These are phyloP conservation scores for Petrocephalus zakoni DNA, from an alignment of 2,113 vertebrate genomes.

Conservation along the genomic window DNA sequence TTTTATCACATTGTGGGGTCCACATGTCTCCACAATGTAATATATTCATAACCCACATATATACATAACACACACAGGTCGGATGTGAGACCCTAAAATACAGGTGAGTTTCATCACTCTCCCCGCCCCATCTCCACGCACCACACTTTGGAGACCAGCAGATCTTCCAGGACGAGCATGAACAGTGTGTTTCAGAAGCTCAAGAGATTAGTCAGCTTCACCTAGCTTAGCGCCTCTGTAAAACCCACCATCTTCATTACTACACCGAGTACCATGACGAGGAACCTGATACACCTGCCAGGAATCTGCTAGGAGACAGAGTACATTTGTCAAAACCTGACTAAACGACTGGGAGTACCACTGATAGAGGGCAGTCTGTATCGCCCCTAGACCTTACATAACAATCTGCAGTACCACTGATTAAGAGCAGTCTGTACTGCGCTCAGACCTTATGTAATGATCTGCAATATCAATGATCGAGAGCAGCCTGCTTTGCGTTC, in stretches of 20 bases:
- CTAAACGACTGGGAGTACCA: background rate
- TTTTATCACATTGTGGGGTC: background rate
- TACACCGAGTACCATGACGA: background rate
- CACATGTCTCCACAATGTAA: no score
- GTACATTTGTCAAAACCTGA: background rate
- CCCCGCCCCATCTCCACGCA: no score
- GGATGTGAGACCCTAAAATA: no score
- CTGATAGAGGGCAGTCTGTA: background rate
- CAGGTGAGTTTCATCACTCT: no score
- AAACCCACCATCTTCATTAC: background rate
- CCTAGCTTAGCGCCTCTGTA: background rate
- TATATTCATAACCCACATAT: no score
- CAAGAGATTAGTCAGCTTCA: background rate
- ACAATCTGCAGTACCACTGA: slow-evolving; percentile 1
- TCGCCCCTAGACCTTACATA: background rate
- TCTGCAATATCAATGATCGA: background rate
- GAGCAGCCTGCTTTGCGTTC: background rate
- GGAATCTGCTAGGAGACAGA: background rate
- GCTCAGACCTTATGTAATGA: slow-evolving; percentile 7
- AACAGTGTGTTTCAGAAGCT: background rate
- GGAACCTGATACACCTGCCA: background rate
- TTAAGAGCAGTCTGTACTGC: background rate
- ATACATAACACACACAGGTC: no score
- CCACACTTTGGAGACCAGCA: background rate
- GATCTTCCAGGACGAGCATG: background rate